phyloP scores from a whole-genome alignment of 2,797 vertebrate species.

The Synanceia verrucosa region DNA sequence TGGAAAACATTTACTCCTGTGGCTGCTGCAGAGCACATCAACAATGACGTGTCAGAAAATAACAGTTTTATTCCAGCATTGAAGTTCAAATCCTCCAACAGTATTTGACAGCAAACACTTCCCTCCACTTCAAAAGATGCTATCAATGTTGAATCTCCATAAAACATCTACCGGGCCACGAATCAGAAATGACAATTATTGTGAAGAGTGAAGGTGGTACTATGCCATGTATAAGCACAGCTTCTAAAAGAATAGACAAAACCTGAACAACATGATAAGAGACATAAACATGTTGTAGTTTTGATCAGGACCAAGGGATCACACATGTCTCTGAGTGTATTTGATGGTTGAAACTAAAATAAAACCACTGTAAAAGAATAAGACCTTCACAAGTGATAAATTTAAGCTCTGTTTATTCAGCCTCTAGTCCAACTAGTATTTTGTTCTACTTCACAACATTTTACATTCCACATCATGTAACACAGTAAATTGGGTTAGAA shows the following conservation, averaged over 20 bases:
- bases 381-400: constrained; percentile 14
- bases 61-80: not conserved
- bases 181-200: not conserved
- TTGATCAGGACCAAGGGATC: not conserved
- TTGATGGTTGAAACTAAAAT: constrained; percentile 7
- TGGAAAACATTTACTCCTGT: not conserved
- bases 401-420: constrained; percentile 76
- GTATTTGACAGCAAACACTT: constrained; percentile 6
- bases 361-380: constrained; percentile 12
- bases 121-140: not conserved
- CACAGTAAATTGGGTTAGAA: constrained; percentile 67
- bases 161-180: not conserved
- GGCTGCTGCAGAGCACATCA: not conserved
- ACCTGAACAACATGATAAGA: not conserved
- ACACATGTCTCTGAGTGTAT: not conserved
- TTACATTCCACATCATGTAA: constrained; percentile 77
- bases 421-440: constrained; percentile 60
- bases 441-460: constrained; percentile 73
- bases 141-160: not conserved
- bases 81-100: not conserved
- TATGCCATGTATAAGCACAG: not conserved
- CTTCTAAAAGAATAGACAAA: not conserved
- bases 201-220: not conserved
- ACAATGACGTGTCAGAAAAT: constrained; percentile 2
- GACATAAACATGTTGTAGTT: not conserved